A percentile compares a stretch with the other conserved stretches of the same genome.
Evolutionary conservation across 2,797 vertebrate species (phyloP).

Genomic region (Antrozous pallidus): DNA sequence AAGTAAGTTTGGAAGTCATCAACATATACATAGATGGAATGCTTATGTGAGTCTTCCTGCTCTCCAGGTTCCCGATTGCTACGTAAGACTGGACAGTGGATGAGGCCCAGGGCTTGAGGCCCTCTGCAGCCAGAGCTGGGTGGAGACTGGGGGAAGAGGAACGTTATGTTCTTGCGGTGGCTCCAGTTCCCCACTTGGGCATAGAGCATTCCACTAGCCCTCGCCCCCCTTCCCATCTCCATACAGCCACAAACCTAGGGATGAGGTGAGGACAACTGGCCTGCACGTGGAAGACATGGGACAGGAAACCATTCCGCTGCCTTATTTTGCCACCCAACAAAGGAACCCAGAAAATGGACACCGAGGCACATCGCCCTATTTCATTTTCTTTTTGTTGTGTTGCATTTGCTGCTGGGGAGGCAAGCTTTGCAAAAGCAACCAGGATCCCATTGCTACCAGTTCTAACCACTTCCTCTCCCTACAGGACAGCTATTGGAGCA

Average conservation of each 20-base stretch:
- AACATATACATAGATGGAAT: not conserved
- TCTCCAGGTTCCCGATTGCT: not conserved
- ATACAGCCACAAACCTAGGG: not conserved
- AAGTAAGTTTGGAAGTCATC: not conserved
- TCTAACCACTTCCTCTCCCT: not conserved
- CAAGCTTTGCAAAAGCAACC: not conserved
- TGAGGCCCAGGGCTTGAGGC: accelerated
- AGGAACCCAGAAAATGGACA: not conserved
- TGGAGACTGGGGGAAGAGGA: not conserved
- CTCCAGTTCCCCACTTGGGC: not conserved
- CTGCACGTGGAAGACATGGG: not conserved
- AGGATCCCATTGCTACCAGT: not conserved
- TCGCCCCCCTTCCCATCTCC: not conserved
- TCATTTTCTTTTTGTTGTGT: not conserved
- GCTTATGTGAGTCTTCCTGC: not conserved
- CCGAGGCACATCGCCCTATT: not conserved
- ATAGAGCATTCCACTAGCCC: not conserved
- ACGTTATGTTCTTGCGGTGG: not conserved
- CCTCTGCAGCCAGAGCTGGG: not conserved
- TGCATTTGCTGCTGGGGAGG: not conserved
- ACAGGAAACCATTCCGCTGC: not conserved
- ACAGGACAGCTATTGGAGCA: not conserved
- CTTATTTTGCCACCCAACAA: not conserved
- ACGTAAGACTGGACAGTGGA: not conserved
- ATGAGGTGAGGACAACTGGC: not conserved